These are phyloP conservation scores for Diachasmimorpha longicaudata DNA, from an alignment of 1,140 invertebrate species.

Conservation along the genomic window DNA sequence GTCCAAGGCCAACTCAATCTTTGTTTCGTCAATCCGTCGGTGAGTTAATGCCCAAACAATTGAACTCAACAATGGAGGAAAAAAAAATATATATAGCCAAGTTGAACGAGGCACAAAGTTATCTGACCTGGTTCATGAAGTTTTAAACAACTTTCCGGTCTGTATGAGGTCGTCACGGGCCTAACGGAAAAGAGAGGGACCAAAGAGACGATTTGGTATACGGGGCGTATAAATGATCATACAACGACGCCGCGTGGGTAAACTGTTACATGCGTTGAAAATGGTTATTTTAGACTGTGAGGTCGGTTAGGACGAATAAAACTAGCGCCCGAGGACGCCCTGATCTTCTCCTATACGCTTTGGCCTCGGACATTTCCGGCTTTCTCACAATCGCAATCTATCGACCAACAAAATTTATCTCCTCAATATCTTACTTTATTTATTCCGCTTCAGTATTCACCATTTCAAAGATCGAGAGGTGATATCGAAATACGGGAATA, in stretches of 20 bases:
- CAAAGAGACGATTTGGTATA: not conserved
- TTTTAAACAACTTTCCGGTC: not conserved
- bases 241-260: conserved; percentile 8
- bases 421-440: not conserved
- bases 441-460: not conserved
- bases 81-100: not conserved
- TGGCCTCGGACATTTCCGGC: not conserved
- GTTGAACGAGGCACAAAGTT: not conserved
- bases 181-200: conserved; percentile 10
- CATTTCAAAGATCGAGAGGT: no score
- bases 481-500: no score
- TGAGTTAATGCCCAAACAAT: conserved; percentile 8
- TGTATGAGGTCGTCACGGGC: not conserved
- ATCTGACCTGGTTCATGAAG: not conserved
- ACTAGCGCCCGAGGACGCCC: conserved; percentile 53
- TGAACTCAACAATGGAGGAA: not conserved
- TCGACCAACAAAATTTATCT: not conserved
- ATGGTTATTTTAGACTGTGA: conserved; percentile 57
- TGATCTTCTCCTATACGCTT: not conserved
- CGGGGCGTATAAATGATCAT: not conserved
- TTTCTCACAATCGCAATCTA: conserved; percentile 3
- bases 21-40: conserved; percentile 16
- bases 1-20: not conserved
- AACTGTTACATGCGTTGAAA: conserved; percentile 33
- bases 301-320: conserved; percentile 58